phyloP scores from a whole-genome alignment of 1,140 invertebrate genomes.

The Cydia splendana region DNA sequence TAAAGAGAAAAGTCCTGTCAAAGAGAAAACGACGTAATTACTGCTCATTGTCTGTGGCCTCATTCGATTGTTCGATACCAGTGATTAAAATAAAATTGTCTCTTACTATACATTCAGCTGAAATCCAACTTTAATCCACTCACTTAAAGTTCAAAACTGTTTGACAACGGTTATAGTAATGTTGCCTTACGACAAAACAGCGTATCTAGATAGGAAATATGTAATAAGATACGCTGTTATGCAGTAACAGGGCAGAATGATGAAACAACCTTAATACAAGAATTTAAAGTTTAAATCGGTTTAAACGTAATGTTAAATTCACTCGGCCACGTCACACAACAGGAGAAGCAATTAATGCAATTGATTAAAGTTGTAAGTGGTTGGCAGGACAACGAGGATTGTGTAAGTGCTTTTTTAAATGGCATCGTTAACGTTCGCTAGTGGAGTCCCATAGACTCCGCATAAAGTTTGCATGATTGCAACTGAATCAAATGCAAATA shows the following conservation, averaged over 20 bases:
- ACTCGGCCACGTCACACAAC: background rate
- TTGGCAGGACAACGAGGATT: background rate
- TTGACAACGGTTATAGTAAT: background rate
- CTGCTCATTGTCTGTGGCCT: background rate
- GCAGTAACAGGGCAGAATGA: too few species aligned
- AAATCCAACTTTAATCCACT: background rate
- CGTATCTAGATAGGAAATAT: too few species aligned
- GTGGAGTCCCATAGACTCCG: too few species aligned
- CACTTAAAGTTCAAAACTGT: background rate
- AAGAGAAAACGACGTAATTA: background rate
- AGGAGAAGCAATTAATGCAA: background rate
- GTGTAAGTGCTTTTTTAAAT: background rate
- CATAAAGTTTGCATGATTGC: too few species aligned
- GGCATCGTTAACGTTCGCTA: background rate
- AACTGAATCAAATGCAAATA: too few species aligned
- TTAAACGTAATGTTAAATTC: background rate
- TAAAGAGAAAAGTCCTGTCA: background rate
- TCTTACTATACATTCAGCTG: background rate
- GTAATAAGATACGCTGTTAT: too few species aligned
- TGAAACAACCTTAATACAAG: background rate
- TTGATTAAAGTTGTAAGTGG: background rate
- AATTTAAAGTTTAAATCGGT: background rate
- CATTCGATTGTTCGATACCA: background rate
- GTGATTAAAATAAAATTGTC: background rate
- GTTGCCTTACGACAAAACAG: too few species aligned